Percentiles rank a stretch among this genome's conserved stretches.
These are phyloP conservation scores for Reticulitermes speratus DNA, from an alignment of 1,140 invertebrate species.

Conservation along the genomic window DNA sequence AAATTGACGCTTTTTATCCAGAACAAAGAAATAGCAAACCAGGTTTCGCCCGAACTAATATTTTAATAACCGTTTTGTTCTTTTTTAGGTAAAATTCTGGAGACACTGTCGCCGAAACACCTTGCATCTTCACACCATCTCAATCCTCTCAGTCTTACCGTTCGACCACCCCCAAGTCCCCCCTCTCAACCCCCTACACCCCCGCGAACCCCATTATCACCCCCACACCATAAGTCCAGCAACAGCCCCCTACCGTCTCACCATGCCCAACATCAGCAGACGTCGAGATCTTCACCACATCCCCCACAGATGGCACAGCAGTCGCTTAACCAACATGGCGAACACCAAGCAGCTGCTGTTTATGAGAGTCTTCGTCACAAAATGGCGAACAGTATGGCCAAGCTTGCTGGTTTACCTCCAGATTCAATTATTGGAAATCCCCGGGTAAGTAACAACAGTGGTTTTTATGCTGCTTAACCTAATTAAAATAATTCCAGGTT, in stretches of 20 bases:
- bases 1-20: too few relatives aligned
- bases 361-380: constrained; percentile 32
- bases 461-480: too few relatives aligned
- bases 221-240: not conserved
- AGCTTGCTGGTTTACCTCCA: constrained; percentile 30
- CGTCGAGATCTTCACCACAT: not conserved
- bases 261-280: not conserved
- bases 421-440: constrained; percentile 31
- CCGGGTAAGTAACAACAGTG: constrained; percentile 27
- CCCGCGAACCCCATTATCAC: constrained; percentile 30
- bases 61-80: not conserved
- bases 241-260: not conserved
- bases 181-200: constrained; percentile 34
- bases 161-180: constrained; percentile 22
- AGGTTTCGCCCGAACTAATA: too few relatives aligned
- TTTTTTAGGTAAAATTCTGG: constrained; percentile 33
- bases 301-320: constrained; percentile 21
- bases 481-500: too few relatives aligned
- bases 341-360: constrained; percentile 12
- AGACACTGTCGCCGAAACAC: constrained; percentile 31
- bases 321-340: constrained; percentile 22
- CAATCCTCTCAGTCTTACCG: not conserved
- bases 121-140: not conserved
- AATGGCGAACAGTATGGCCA: constrained; percentile 32
- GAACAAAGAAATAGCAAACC: too few relatives aligned